Base-by-base conservation (phyloP, 2,797 vertebrate species). In the Phoeniculus purpureus region DNA sequence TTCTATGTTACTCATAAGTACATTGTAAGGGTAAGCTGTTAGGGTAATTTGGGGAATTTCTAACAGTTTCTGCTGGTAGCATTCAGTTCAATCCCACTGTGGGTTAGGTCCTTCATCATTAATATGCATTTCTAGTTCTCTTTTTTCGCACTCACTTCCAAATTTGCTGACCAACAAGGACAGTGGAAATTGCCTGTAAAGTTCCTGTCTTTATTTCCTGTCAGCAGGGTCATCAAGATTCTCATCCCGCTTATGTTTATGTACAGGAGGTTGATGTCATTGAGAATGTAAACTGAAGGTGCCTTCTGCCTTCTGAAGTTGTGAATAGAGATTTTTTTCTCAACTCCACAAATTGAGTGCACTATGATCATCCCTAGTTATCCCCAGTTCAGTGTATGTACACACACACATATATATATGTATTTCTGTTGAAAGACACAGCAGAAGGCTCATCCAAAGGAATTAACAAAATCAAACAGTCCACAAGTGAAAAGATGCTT, bases 91-190 rank as follows among this genome's bases (percentile, higher is more conserved):
- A 12, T 87, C 50, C 55, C 2, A 0, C 70, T 73, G 58, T 87
- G 55, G 62, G 84, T 59, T 74, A 82, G 77, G 73, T 60, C 64
- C 15, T 82, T 47, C 50, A 55, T 90, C 67, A 84, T 92, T 94
- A 93, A 94, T 84, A 95, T 88, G 76, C 90, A 86, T 90, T 96
- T 94, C 65, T 76, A 68, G 61, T 90, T 91, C 59, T 65, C 50
- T 75, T 80, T 91, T 43, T 68, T 87, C 92, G 71, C 52, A 27
- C 87, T 93, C 70, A 40, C 45, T 91, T 94, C 77, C 67, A 88
- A 85, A 92, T 92, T 84, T 93, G 90, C 95, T 96, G 94, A 93
- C 86, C 82, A 92, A 65, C 88, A 92, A 91, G 91, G 88, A 84
- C 94, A 59, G 31, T 85, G 77, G 71, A 96, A 93, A 95, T 93